Base-by-base conservation (phyloP, 1,140 invertebrate genomes). In the Cydia strobilella region DNA sequence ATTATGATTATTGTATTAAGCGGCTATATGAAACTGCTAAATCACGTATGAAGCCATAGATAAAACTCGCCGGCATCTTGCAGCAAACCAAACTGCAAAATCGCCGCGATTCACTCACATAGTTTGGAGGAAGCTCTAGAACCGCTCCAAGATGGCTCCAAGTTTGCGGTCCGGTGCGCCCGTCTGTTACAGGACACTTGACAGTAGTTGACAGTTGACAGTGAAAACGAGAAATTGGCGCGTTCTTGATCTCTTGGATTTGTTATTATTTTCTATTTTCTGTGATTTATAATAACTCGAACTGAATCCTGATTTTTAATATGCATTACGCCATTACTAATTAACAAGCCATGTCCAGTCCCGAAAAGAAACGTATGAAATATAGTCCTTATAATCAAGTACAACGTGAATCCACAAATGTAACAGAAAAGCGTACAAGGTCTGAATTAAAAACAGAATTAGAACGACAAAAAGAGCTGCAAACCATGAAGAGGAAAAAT, bases 401-500 rank as follows among this genome's bases (percentile, higher is more conserved):
- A 23, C 54, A 59, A 63, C n/a, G 5, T 63, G 54, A 25, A 27
- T 23, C 31, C 10, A 7, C 42, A 27, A 27, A 74, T 54, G n/a
- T 69, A 20, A 35, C 18, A 35, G 20, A 65, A 35, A 65, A 9
- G 35, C n/a, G 20, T n/a, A 20, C 15, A 74, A 23, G 78, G 10
- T n/a, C 51, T 13, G 79, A 82, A 73, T n/a, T 65, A 9, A 51
- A 72, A 45, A 54, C 10, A 65, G 18, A 39, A 74, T 25, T 20
- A 39, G 65, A 18, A 2, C 15, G 18, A 3, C 73, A 80, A 65
- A 76, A 73, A 6, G 77, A 83, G 18, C n/a, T 83, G 1, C 75
- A 79, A 35, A 72, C 77, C 59, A 72, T 71, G 25, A 82, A 79
- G 25, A 80, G 77, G 39, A 81, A 80, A 25, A 83, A 86, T 39